These are phyloP conservation scores for Troides helena DNA, from an alignment of 2,888 invertebrate genomes.

Conservation along the genomic window DNA sequence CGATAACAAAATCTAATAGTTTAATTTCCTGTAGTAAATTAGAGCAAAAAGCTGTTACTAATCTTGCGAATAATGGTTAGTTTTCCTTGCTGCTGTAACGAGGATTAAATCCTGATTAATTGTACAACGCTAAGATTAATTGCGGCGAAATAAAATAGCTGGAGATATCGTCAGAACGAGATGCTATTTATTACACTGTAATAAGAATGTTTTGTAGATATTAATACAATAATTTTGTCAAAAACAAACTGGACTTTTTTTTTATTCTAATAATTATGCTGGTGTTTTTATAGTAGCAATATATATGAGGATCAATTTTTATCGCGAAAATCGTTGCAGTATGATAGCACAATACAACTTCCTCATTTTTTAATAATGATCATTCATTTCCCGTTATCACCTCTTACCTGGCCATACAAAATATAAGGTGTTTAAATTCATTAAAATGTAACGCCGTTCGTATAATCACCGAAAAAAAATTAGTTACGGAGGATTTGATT, in stretches of 20 bases:
- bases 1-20: not conserved
- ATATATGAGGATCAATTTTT: not conserved
- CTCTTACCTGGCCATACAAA: no score
- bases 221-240: not conserved
- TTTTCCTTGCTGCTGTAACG: constrained; percentile 15
- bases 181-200: constrained; percentile 14
- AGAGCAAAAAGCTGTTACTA: constrained; percentile 5
- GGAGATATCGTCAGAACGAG: constrained; percentile 8
- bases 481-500: no score
- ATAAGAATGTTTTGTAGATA: not conserved
- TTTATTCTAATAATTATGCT: not conserved
- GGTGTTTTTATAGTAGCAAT: not conserved
- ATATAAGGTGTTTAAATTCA: no score
- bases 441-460: no score
- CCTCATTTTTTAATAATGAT: no score
- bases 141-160: constrained; percentile 23
- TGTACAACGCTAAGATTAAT: constrained; percentile 22
- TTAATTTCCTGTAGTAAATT: not conserved
- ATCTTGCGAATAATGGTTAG: constrained; percentile 15
- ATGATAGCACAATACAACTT: no score
- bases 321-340: no score
- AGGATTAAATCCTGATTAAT: constrained; percentile 28
- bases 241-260: not conserved
- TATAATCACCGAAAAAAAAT: no score
- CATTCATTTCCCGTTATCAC: no score